A percentile compares a stretch with the other conserved stretches of the same genome.
Conservation (phyloP, 2,888 invertebrate genomes). For the Oxycera nigricornis region DNA sequence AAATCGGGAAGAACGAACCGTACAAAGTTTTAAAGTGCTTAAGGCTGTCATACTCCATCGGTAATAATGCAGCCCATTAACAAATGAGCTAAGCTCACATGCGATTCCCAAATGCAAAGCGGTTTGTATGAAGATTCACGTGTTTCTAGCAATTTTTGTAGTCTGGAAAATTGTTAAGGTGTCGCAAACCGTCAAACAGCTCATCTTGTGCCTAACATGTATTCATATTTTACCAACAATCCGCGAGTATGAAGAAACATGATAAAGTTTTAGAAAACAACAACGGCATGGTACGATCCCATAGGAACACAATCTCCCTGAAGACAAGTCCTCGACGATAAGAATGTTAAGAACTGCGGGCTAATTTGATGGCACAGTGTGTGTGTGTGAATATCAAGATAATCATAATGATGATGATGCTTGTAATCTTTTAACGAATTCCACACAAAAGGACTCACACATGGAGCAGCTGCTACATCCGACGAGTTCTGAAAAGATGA, state of each 20-base stretch:
- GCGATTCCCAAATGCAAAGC: not conserved
- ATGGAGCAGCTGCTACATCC: conserved; percentile 14
- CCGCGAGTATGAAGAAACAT: too few relatives aligned
- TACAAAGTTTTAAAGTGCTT: not conserved
- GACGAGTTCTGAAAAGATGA: not conserved
- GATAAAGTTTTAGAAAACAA: too few relatives aligned
- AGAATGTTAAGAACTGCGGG: too few relatives aligned
- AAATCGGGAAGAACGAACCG: not conserved
- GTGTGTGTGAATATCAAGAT: not conserved
- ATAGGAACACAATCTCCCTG: too few relatives aligned
- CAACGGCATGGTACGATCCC: too few relatives aligned
- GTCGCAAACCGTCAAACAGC: too few relatives aligned
- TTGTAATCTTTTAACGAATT: conserved; percentile 25
- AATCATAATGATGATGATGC: not conserved
- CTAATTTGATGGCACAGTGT: too few relatives aligned
- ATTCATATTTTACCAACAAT: too few relatives aligned
- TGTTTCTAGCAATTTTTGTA: not conserved
- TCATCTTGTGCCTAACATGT: too few relatives aligned
- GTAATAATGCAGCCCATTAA: not conserved
- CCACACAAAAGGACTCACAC: not conserved
- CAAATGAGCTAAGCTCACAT: not conserved
- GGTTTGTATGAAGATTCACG: not conserved
- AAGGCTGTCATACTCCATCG: not conserved
- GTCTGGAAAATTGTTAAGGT: too few relatives aligned
- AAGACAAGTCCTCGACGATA: too few relatives aligned